phyloP scores from a whole-genome alignment of 2,113 vertebrate species.

The Erythrocercus mccallii region DNA sequence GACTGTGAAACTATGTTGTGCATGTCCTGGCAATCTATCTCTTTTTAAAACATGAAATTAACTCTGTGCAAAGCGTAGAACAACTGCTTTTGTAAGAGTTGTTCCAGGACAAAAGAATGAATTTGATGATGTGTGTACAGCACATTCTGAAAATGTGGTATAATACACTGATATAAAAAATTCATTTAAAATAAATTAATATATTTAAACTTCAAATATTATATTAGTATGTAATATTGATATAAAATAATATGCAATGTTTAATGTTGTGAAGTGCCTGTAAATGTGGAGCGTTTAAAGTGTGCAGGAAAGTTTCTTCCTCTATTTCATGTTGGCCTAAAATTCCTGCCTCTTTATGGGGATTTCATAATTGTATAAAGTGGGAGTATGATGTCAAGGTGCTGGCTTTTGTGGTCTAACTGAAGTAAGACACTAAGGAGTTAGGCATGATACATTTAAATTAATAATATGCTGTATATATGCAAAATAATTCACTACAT shows the following conservation, averaged over 20 bases:
- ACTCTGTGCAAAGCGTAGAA: background rate
- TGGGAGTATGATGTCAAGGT: background rate
- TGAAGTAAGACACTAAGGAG: background rate
- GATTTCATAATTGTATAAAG: background rate
- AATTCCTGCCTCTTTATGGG: background rate
- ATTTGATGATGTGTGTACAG: background rate
- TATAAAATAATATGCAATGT: background rate
- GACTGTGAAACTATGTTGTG: background rate
- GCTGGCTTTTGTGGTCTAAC: background rate
- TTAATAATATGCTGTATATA: background rate
- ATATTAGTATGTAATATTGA: background rate
- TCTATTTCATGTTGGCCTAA: background rate
- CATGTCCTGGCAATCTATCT: background rate
- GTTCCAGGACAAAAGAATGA: background rate
- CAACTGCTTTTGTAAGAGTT: background rate
- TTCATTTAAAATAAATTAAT: background rate
- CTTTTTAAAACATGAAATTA: background rate
- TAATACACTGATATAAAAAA: background rate
- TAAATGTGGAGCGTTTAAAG: background rate
- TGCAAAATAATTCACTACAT: slow-evolving; percentile 9
- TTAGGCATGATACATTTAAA: background rate
- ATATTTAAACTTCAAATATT: background rate
- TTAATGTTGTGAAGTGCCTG: background rate
- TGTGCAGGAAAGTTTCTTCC: background rate
- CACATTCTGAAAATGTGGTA: background rate